Conservation (phyloP, 35 echinoderm and acorn worm genomes). For the Diadema setosum region DNA sequence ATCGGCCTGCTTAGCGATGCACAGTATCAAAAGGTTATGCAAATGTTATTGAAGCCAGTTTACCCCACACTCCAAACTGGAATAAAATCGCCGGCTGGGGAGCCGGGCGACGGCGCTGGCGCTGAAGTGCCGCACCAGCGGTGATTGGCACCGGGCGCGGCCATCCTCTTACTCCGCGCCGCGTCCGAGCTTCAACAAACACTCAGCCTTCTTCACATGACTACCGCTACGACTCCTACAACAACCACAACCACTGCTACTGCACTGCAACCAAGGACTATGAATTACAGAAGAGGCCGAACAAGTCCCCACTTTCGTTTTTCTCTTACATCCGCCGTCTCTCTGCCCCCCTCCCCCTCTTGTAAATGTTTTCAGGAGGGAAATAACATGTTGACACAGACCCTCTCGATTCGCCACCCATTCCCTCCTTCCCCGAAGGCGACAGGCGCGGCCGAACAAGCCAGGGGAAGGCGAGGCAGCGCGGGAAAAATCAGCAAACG, state of each 20-base stretch:
- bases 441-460: neutral
- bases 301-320: neutral
- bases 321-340: neutral
- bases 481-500: conserved; percentile 8
- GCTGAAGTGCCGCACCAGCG: neutral
- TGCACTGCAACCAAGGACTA: too few species aligned
- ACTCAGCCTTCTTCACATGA: neutral
- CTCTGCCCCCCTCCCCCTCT: neutral
- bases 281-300: too few species aligned
- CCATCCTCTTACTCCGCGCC: neutral
- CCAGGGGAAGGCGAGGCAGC: neutral
- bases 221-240: neutral
- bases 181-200: conserved; percentile 3
- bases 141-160: neutral
- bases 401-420: neutral
- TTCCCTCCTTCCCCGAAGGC: neutral
- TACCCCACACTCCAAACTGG: conserved; percentile 2
- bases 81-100: conserved; percentile 10
- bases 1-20: neutral
- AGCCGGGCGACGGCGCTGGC: neutral
- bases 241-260: neutral
- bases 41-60: conserved; percentile 30
- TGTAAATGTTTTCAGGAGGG: neutral
- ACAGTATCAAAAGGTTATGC: conserved; percentile 29
- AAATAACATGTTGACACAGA: conserved; percentile 20